phyloP scores from a whole-genome alignment of 2,888 invertebrate species.

The Aromia moschata region DNA sequence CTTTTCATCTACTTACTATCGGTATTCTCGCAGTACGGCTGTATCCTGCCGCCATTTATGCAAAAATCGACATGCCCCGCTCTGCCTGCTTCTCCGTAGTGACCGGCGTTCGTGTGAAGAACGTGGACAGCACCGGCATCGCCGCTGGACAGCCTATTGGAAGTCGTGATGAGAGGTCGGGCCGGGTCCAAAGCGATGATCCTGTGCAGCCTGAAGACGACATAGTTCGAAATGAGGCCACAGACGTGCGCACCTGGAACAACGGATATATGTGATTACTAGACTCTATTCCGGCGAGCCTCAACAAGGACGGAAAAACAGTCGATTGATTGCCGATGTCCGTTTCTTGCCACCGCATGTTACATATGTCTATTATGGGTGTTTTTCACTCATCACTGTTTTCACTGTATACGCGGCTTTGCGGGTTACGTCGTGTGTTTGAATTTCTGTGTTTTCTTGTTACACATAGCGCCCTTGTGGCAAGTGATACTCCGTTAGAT shows the following conservation, averaged over 20 bases:
- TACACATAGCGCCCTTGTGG: too few species aligned
- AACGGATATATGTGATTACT: background rate
- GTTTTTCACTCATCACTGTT: too few species aligned
- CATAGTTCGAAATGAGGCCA: conserved; percentile 77
- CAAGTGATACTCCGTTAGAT: too few species aligned
- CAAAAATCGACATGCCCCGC: conserved; percentile 84
- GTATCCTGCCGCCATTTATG: conserved; percentile 79
- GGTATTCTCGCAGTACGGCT: conserved; percentile 79
- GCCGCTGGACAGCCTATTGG: conserved; percentile 69
- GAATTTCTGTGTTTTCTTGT: too few species aligned
- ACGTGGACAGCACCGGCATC: conserved; percentile 82
- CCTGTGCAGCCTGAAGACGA: conserved; percentile 76
- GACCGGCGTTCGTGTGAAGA: conserved; percentile 82
- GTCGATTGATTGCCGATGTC: too few species aligned
- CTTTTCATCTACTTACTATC: conserved; percentile 73
- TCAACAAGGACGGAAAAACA: too few species aligned
- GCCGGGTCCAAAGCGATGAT: conserved; percentile 82
- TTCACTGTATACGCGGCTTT: too few species aligned
- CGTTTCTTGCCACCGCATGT: too few species aligned
- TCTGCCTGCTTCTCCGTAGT: conserved; percentile 78
- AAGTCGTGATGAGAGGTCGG: conserved; percentile 74
- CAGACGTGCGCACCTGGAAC: conserved; percentile 80
- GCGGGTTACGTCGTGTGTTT: too few species aligned
- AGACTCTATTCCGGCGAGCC: too few species aligned
- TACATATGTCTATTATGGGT: too few species aligned